Conservation (phyloP, 2,797 vertebrate genomes). For the Meda fulgida region DNA sequence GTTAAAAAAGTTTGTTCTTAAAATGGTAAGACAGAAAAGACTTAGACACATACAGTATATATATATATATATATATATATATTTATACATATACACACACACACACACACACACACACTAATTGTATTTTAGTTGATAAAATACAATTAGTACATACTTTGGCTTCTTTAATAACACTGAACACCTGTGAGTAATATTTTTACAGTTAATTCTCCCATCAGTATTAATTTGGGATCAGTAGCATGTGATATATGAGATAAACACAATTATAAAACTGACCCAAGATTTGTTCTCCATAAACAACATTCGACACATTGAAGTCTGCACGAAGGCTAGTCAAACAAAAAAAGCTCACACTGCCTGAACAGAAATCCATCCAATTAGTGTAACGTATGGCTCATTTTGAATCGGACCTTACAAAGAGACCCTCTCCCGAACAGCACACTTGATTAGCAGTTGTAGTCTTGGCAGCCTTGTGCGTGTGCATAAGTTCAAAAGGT, state of each 20-base stretch:
- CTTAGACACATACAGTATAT: no score
- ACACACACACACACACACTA: not conserved
- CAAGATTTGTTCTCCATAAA: not conserved
- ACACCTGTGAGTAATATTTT: not conserved
- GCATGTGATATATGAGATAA: not conserved
- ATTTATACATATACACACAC: no score
- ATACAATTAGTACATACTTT: not conserved
- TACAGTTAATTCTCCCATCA: not conserved
- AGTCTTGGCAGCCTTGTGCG: not conserved
- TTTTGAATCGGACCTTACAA: not conserved
- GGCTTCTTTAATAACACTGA: not conserved
- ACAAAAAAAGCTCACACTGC: conserved; percentile 11
- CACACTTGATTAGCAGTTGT: not conserved
- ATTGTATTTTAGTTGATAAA: not conserved
- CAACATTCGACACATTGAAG: not conserved
- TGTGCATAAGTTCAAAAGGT: not conserved
- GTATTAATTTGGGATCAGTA: not conserved
- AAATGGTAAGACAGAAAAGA: not conserved
- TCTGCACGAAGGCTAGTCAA: not conserved
- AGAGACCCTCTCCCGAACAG: not conserved
- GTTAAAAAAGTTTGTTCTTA: not conserved
- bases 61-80: no score
- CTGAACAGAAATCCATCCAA: not conserved
- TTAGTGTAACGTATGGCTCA: no score
- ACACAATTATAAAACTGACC: not conserved